Evolutionary conservation across 37 sponge, comb jelly and placozoan species (phyloP).

Genomic region (Dysidea cf. avara): DNA sequence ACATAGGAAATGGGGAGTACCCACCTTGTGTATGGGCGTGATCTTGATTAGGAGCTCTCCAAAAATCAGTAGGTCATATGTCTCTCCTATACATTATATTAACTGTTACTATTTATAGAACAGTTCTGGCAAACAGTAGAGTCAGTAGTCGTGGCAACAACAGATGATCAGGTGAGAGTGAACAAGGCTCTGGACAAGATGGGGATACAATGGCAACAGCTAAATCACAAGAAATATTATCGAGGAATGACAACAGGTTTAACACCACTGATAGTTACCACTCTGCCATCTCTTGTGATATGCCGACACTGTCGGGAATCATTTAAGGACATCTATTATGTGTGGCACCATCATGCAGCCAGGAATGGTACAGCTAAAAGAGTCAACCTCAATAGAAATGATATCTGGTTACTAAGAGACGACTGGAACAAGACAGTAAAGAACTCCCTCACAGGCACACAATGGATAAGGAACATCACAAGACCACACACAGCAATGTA

Average conservation of each 20-base stretch:
- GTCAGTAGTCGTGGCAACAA: too few relatives aligned
- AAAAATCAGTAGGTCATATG: constrained; percentile 30
- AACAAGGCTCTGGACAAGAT: constrained; percentile 26
- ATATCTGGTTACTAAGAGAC: constrained; percentile 13
- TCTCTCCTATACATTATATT: too few relatives aligned
- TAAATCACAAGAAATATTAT: too few relatives aligned
- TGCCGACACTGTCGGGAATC: constrained; percentile 23
- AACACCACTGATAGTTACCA: constrained; percentile 28
- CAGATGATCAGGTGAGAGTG: constrained; percentile 48
- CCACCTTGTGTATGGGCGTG: constrained; percentile 59
- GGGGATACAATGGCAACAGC: background rate
- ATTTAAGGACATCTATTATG: background rate
- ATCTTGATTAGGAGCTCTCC: constrained; percentile 24
- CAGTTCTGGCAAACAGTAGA: too few relatives aligned
- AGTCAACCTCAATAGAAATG: background rate
- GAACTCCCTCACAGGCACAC: too few relatives aligned
- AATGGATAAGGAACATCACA: too few relatives aligned
- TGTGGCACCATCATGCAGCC: constrained; percentile 22
- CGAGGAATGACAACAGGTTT: too few relatives aligned
- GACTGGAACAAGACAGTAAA: constrained; percentile 14
- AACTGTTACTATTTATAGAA: too few relatives aligned
- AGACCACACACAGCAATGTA: too few relatives aligned
- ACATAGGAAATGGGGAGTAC: constrained; percentile 22
- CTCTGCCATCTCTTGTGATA: constrained; percentile 13
- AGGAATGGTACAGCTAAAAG: constrained; percentile 9